phyloP scores from a whole-genome alignment of 2,113 vertebrate genomes.

The Cryptoleucopteryx plumbea region DNA sequence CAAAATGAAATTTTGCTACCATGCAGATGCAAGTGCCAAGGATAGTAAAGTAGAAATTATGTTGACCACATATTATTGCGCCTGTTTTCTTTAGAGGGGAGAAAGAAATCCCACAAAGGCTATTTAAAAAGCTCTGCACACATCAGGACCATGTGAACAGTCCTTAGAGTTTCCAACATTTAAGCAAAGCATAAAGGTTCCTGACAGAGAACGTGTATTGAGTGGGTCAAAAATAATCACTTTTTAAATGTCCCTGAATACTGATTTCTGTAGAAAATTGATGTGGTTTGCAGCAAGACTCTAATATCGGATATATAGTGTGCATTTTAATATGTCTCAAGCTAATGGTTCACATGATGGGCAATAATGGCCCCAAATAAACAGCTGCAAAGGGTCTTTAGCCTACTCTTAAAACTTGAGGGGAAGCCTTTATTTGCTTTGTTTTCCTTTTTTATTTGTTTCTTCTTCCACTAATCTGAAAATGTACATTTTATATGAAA shows the following conservation, averaged over 20 bases:
- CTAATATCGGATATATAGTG: neutral
- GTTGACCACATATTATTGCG: neutral
- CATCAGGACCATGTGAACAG: neutral
- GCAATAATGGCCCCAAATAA: neutral
- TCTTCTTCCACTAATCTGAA: neutral
- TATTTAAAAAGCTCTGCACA: neutral
- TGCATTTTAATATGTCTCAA: neutral
- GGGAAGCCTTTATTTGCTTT: neutral
- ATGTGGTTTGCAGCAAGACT: neutral
- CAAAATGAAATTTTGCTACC: neutral
- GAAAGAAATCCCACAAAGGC: neutral
- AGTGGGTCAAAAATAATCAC: conserved; percentile 4
- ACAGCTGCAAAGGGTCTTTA: neutral
- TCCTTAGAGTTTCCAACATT: neutral
- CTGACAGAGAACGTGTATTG: neutral
- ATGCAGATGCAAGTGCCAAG: neutral
- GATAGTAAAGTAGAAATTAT: neutral
- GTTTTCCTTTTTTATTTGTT: neutral
- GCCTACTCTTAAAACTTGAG: neutral
- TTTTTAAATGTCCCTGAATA: neutral
- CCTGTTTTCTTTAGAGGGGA: neutral
- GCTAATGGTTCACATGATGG: neutral
- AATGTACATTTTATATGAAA: neutral
- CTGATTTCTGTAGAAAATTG: neutral
- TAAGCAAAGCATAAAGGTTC: neutral